Percentiles rank a stretch among this genome's conserved stretches.
These are phyloP conservation scores for Copidosoma floridanum DNA, from an alignment of 1,140 invertebrate species.

Conservation along the genomic window DNA sequence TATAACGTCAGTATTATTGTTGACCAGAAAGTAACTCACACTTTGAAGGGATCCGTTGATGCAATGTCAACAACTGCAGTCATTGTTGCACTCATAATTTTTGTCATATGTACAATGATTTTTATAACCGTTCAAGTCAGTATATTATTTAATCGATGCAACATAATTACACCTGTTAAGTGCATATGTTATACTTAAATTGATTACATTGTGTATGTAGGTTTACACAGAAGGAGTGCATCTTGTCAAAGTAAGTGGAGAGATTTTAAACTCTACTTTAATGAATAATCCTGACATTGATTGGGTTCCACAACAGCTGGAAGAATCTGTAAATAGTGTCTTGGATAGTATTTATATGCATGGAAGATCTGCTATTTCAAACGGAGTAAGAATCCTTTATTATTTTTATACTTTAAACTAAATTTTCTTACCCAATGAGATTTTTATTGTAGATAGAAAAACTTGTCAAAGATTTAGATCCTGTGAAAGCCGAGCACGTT, in stretches of 20 bases:
- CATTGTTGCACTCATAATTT: conserved; percentile 58
- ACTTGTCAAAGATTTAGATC: conserved; percentile 78
- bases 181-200: conserved; percentile 6
- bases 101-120: conserved; percentile 55
- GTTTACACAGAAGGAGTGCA: conserved; percentile 94
- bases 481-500: conserved; percentile 77
- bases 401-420: too few relatives aligned
- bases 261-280: conserved; percentile 86
- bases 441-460: conserved; percentile 63
- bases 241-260: conserved; percentile 82
- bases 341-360: conserved; percentile 90
- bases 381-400: conserved; percentile 60
- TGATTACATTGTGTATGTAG: conserved; percentile 59
- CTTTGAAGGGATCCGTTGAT: conserved; percentile 60
- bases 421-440: too few relatives aligned
- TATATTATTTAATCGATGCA: not conserved
- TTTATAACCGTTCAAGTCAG: conserved; percentile 65
- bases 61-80: conserved; percentile 63
- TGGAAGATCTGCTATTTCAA: conserved; percentile 81
- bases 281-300: conserved; percentile 82
- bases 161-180: not conserved
- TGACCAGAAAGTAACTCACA: conserved; percentile 52
- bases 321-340: conserved; percentile 80
- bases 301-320: conserved; percentile 64
- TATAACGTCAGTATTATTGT: conserved; percentile 56